These are phyloP conservation scores for Sebastes matsubarae DNA, from an alignment of 2,797 vertebrate species.

Conservation along the genomic window DNA sequence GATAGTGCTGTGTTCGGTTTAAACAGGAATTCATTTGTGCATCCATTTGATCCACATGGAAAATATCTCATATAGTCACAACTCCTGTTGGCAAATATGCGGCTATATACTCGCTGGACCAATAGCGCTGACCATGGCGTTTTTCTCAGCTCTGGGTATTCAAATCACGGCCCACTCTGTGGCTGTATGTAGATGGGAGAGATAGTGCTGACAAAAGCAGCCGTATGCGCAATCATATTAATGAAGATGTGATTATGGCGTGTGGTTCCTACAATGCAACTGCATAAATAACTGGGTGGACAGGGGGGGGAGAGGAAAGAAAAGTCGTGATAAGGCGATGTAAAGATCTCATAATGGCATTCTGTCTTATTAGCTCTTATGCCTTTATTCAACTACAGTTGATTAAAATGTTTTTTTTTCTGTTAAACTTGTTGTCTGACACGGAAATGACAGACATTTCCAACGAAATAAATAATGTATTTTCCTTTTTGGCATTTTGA, in stretches of 20 bases:
- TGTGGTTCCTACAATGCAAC: conserved; percentile 25
- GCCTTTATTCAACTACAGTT: conserved; percentile 4
- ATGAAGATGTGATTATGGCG: conserved; percentile 61
- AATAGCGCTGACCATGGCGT: conserved; percentile 55
- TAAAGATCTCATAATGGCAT: conserved; percentile 25
- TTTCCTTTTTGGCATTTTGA: conserved; percentile 29
- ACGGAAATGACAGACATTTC: background rate
- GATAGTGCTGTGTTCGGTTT: conserved; percentile 1
- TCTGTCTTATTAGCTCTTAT: conserved; percentile 9
- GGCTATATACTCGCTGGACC: conserved; percentile 8
- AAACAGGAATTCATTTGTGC: conserved; percentile 30
- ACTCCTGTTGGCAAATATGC: conserved; percentile 38
- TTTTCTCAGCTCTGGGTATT: conserved; percentile 54
- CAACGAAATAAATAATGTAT: background rate
- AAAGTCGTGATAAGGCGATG: conserved; percentile 22
- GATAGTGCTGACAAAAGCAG: conserved; percentile 76
- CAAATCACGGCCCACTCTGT: conserved; percentile 51
- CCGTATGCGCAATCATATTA: conserved; percentile 58
- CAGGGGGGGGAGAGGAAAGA: background rate
- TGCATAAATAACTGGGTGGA: conserved; percentile 43
- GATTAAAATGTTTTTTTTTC: background rate
- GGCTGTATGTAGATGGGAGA: conserved; percentile 53
- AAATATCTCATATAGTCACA: conserved; percentile 16
- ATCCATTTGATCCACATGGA: conserved; percentile 35
- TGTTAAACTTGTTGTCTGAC: conserved; percentile 1